phyloP scores from a whole-genome alignment of 2,113 vertebrate species.

The Amblyopsis rosae region DNA sequence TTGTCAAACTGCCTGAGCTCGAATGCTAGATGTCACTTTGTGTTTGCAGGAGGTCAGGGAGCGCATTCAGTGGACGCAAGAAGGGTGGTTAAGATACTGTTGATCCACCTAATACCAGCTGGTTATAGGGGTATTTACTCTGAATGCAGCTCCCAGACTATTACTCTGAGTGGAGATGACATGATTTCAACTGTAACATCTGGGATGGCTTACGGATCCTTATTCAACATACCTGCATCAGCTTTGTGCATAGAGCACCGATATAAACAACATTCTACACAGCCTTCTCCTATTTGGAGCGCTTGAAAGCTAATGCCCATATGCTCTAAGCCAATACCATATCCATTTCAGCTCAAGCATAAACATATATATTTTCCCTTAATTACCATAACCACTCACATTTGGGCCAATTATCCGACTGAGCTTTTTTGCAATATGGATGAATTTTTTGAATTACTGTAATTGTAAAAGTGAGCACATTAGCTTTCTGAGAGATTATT shows the following conservation, averaged over 20 bases:
- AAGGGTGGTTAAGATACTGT: conserved; percentile 55
- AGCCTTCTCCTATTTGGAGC: conserved; percentile 45
- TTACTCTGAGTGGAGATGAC: conserved; percentile 69
- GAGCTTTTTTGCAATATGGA: conserved; percentile 18
- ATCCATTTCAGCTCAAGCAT: conserved; percentile 53
- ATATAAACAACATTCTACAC: conserved; percentile 65
- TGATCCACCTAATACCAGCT: conserved; percentile 58
- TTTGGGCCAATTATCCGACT: conserved; percentile 45
- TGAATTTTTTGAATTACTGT: conserved; percentile 29
- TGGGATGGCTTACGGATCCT: conserved; percentile 66
- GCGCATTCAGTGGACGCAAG: conserved; percentile 51
- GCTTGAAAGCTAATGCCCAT: conserved; percentile 62
- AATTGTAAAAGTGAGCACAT: conserved; percentile 43
- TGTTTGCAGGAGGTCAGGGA: conserved; percentile 68
- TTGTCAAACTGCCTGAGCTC: conserved; percentile 74
- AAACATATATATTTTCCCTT: conserved; percentile 55
- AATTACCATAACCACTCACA: conserved; percentile 59
- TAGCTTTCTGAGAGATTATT: conserved; percentile 36
- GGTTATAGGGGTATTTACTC: conserved; percentile 64
- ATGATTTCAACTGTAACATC: conserved; percentile 70
- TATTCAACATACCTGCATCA: conserved; percentile 53
- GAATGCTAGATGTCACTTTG: conserved; percentile 70
- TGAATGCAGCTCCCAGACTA: conserved; percentile 59
- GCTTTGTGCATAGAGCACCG: conserved; percentile 46
- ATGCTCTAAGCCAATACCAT: conserved; percentile 63